Evolutionary conservation across 2,797 vertebrate genomes (phyloP), one percentile per base, ranked within the genome.

Genomic region (Dallia pectoralis): DNA sequence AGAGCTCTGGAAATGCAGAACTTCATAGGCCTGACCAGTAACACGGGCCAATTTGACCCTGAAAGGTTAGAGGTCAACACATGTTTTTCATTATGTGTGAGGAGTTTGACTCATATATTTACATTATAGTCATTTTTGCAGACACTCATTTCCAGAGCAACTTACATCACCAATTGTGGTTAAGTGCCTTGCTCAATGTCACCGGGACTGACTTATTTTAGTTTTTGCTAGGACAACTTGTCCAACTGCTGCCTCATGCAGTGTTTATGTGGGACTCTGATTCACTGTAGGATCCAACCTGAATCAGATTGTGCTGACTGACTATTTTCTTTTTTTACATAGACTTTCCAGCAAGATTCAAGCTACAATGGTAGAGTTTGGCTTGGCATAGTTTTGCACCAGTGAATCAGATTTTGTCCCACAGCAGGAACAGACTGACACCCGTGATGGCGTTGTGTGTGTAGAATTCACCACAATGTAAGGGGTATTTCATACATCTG

Each of bases 1-100:
- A 86, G 82, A 81, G 84, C 87, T 76, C 85, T 96, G 77, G 93
- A 96, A 80, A 94, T 95, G 88, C 95, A 94, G 80, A 91, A 85
- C 79, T 89, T 92, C 81, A 90, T 89, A 84, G 91, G 93, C 33
- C 75, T 93, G 71, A 75, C 85, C 70, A 89, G 87, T 79, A 91
- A 75, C 73, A 71, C 88, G 2, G 93, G 94, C 69, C 85, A 90
- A 69, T 97, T 95, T 88, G 96, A 97, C 76, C 90, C 90, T 61
- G 75, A 92, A 83, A 93, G 93, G 93, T 94, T 73, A 74, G 30
- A 33, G 16, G n/a, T 74, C 59, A 67, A 53, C 47, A 27, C 12
- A 3, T 14, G 4, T 0, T 49, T 15, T 6, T 8, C 27, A 63
- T 9, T 32, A 15, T 64, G 16, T 4, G 30, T 30, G 18, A 64